These are phyloP conservation scores for Burhinus bistriatus DNA, from an alignment of 2,113 vertebrate genomes.

Conservation along the genomic window DNA sequence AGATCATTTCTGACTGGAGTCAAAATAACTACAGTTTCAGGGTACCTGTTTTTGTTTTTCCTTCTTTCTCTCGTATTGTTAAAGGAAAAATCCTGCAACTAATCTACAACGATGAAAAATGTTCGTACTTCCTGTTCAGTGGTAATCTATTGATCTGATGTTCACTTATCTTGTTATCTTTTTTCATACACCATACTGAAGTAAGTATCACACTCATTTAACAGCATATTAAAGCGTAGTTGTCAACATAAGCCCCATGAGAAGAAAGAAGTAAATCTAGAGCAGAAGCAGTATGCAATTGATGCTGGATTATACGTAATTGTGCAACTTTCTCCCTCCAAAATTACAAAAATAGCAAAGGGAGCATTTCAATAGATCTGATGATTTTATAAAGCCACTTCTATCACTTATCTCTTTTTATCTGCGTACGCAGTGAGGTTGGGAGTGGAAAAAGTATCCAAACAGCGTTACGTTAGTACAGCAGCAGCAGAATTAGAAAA, in stretches of 20 bases:
- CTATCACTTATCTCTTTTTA: neutral
- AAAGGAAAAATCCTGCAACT: neutral
- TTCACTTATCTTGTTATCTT: neutral
- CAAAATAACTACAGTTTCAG: neutral
- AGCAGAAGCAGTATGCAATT: neutral
- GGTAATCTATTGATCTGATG: neutral
- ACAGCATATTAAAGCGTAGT: neutral
- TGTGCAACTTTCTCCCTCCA: neutral
- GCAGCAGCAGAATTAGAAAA: constrained; percentile 58
- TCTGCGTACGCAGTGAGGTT: neutral
- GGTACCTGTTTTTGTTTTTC: neutral
- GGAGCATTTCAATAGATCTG: constrained; percentile 9
- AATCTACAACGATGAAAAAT: neutral
- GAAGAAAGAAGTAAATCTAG: neutral
- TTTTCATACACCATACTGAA: neutral
- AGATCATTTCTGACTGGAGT: neutral
- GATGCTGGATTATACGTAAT: neutral
- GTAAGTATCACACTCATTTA: neutral
- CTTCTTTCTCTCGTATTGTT: neutral
- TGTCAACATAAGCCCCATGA: neutral
- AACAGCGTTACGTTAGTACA: constrained; percentile 57
- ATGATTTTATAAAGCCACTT: neutral
- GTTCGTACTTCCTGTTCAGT: neutral
- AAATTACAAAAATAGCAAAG: neutral
- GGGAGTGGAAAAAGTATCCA: neutral